Evolutionary conservation across 1,140 invertebrate species (phyloP).

Genomic region (Drosophila prosaltans): DNA sequence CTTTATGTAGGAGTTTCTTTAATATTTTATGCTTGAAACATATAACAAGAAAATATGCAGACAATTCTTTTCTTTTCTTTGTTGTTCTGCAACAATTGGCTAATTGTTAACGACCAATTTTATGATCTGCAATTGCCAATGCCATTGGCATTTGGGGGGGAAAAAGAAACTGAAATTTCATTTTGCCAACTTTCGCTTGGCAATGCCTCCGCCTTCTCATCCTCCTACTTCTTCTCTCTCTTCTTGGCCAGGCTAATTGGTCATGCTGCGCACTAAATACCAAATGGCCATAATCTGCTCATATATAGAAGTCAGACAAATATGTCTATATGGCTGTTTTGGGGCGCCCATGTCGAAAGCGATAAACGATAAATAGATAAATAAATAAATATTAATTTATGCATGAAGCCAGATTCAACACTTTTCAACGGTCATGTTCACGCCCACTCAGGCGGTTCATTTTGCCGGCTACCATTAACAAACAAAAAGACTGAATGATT

Average conservation of each 20-base stretch:
- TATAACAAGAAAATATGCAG: no score
- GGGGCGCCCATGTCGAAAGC: constrained; percentile 46
- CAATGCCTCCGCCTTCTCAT: background rate
- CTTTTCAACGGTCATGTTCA: constrained; percentile 70
- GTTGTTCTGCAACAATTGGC: constrained; percentile 42
- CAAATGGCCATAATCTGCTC: constrained; percentile 63
- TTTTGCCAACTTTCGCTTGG: constrained; percentile 59
- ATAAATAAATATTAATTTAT: constrained; percentile 74
- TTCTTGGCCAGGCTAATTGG: constrained; percentile 65
- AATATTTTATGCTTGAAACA: no score
- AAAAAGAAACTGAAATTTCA: constrained; percentile 1
- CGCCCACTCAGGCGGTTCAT: constrained; percentile 51
- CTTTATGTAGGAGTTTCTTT: no score
- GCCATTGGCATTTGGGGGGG: constrained; percentile 37
- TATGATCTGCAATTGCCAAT: constrained; percentile 47
- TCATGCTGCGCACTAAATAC: constrained; percentile 67
- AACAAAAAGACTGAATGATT: constrained; percentile 28
- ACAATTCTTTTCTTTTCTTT: constrained; percentile 4
- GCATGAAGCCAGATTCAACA: constrained; percentile 61
- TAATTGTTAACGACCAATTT: constrained; percentile 69
- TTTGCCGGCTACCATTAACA: constrained; percentile 33
- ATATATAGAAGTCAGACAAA: constrained; percentile 58
- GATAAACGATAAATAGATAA: constrained; percentile 57
- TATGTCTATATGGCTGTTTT: constrained; percentile 32
- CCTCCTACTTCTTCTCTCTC: constrained; percentile 19